Percentiles rank a stretch among this genome's conserved stretches.
Evolutionary conservation across 2,888 invertebrate genomes (phyloP).

Genomic region (Cataglyphis albicans): DNA sequence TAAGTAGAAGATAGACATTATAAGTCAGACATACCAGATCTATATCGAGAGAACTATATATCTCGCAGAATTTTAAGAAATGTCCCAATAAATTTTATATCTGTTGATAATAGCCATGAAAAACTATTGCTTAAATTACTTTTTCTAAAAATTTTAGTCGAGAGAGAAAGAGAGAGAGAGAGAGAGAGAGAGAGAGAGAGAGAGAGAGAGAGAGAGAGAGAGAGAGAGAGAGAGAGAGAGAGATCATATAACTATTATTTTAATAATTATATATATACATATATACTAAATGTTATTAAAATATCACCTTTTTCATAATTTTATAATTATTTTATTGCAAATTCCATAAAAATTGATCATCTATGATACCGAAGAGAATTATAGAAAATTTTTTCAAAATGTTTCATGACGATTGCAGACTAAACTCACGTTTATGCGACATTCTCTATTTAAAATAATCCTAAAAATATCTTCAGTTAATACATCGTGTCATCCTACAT

Average conservation of each 20-base stretch:
- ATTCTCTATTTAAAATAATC: background rate
- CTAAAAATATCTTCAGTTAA: background rate
- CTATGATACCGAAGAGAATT: background rate
- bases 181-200: no score
- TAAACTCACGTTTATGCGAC: background rate
- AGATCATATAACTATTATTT: background rate
- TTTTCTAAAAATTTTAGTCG: background rate
- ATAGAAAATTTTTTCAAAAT: background rate
- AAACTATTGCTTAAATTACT: background rate
- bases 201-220: no score
- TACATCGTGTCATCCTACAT: background rate
- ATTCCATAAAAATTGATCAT: background rate
- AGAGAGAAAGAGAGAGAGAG: no score
- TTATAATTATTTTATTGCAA: background rate
- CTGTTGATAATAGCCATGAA: background rate
- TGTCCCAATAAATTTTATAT: background rate
- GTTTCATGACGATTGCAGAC: background rate
- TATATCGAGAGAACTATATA: background rate
- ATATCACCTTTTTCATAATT: background rate
- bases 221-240: no score
- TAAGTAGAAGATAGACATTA: constrained; percentile 9
- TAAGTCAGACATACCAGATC: background rate
- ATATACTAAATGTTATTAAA: background rate
- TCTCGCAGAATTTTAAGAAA: background rate
- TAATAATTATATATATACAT: background rate